These are phyloP conservation scores for Cyclina sinensis DNA, from an alignment of 1,140 invertebrate species.

Conservation along the genomic window DNA sequence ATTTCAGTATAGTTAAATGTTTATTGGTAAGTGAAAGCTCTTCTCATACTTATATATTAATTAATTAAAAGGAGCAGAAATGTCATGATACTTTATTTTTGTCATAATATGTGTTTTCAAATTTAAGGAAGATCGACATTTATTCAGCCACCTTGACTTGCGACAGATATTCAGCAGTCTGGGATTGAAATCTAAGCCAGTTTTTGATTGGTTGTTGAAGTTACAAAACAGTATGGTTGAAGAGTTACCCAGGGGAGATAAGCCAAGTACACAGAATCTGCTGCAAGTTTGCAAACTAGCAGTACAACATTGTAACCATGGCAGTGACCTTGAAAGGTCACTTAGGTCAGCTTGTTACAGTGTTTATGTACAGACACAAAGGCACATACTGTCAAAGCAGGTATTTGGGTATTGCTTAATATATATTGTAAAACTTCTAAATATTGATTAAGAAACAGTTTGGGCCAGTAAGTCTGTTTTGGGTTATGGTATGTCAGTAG, in stretches of 20 bases:
- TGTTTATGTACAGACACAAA: conserved; percentile 59
- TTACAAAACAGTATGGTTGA: conserved; percentile 75
- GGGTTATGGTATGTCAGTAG: no score
- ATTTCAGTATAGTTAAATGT: no score
- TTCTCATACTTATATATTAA: no score
- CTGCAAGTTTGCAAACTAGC: conserved; percentile 56
- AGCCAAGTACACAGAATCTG: conserved; percentile 86
- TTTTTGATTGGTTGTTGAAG: conserved; percentile 80
- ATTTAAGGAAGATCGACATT: conserved; percentile 77
- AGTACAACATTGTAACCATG: conserved; percentile 62
- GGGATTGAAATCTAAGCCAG: conserved; percentile 73
- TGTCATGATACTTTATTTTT: no score
- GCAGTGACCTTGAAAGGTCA: conserved; percentile 35
- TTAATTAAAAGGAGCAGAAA: no score
- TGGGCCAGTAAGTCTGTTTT: no score
- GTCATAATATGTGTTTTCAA: not conserved
- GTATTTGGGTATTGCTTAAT: no score
- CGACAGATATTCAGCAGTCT: conserved; percentile 74
- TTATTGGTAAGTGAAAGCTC: no score
- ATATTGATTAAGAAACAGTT: no score
- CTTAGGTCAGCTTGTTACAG: conserved; percentile 50
- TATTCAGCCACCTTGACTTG: conserved; percentile 75
- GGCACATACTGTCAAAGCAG: conserved; percentile 46
- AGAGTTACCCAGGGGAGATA: conserved; percentile 78
- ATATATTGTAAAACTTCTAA: no score